phyloP scores from a whole-genome alignment of 2,797 vertebrate genomes.

The Sciaenops ocellatus region DNA sequence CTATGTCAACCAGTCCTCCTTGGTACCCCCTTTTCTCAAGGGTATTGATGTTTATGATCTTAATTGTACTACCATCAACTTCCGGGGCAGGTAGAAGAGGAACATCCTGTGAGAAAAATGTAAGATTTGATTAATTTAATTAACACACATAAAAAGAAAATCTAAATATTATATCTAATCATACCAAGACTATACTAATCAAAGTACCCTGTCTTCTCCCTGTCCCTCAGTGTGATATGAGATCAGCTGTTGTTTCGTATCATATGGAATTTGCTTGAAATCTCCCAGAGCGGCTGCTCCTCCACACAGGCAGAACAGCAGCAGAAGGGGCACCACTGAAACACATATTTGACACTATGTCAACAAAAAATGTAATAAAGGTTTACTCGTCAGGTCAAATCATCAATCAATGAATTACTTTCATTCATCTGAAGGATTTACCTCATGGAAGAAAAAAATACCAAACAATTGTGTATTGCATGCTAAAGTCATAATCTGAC shows the following conservation, averaged over 20 bases:
- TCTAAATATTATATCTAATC: neutral
- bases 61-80: neutral
- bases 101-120: conserved; percentile 62
- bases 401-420: conserved; percentile 2
- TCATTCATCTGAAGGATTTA: neutral
- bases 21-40: fast-evolving
- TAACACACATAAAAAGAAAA: neutral
- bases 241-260: conserved; percentile 87
- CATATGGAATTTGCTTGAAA: conserved; percentile 84
- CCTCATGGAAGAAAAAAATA: neutral
- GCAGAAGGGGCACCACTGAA: conserved; percentile 91
- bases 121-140: conserved; percentile 7
- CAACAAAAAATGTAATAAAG: neutral
- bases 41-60: neutral
- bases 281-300: conserved; percentile 71
- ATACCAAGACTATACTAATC: neutral
- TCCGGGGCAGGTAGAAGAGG: conserved; percentile 57
- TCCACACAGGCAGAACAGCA: conserved; percentile 91
- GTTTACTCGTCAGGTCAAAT: neutral
- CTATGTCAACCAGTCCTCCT: neutral
- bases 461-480: neutral
- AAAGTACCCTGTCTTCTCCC: conserved; percentile 91
- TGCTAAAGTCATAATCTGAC: neutral
- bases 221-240: conserved; percentile 93
- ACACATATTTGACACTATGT: conserved; percentile 6